Evolutionary conservation across 2,888 invertebrate genomes (phyloP).

Genomic region (Gortyna flavago): DNA sequence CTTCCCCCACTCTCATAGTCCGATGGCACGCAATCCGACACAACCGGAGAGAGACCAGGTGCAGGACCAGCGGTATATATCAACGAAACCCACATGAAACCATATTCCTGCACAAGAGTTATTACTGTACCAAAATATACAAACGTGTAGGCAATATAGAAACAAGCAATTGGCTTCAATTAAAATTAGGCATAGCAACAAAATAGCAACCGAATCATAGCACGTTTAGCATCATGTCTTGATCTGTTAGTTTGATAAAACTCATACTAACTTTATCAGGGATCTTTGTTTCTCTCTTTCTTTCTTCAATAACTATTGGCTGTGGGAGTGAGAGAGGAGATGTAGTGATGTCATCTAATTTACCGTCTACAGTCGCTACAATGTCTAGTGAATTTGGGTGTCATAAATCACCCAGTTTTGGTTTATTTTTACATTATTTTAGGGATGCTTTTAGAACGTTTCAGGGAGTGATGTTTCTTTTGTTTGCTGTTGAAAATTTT

Average conservation of each 20-base stretch:
- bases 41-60: background rate
- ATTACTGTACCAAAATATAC: background rate
- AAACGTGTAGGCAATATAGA: background rate
- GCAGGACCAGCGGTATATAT: background rate
- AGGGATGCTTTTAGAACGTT: background rate
- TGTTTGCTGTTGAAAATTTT: background rate
- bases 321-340: constrained; percentile 29
- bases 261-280: constrained; percentile 33
- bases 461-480: background rate
- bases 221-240: constrained; percentile 12
- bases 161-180: constrained; percentile 38
- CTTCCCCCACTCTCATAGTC: no score
- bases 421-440: constrained; percentile 34
- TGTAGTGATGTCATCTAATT: constrained; percentile 52
- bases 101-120: background rate
- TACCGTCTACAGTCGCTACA: constrained; percentile 57
- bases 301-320: background rate
- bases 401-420: constrained; percentile 26
- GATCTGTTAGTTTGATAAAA: constrained; percentile 53
- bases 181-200: constrained; percentile 41
- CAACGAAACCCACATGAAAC: background rate
- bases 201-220: constrained; percentile 23
- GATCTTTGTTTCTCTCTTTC: constrained; percentile 33
- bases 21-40: no score
- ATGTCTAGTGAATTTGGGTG: constrained; percentile 59